Percentiles rank a stretch among this genome's conserved stretches.
Evolutionary conservation across 1,140 invertebrate genomes (phyloP).

Genomic region (Chironomus tepperi): DNA sequence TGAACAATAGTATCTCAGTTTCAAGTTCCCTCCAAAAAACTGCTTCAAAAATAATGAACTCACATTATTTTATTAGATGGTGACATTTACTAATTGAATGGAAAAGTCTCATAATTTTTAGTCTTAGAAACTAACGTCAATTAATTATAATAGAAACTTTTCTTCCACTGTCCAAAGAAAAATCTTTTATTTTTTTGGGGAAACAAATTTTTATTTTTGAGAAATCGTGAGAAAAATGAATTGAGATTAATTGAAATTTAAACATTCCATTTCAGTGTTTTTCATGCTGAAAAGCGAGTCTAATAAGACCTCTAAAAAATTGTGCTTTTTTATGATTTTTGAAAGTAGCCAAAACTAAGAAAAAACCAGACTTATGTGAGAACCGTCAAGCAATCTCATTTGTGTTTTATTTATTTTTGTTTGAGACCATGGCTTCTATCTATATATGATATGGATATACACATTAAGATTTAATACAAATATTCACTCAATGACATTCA

Average conservation of each 20-base stretch:
- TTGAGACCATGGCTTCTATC: background rate
- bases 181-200: background rate
- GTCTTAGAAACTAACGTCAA: background rate
- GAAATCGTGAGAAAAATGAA: slow-evolving; percentile 12
- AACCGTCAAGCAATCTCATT: background rate
- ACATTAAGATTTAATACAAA: background rate
- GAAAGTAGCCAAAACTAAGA: background rate
- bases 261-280: background rate
- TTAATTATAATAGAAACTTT: background rate
- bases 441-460: background rate
- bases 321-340: slow-evolving; percentile 3
- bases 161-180: background rate
- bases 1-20: too few relatives aligned
- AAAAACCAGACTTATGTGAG: background rate
- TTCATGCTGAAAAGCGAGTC: background rate
- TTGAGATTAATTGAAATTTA: slow-evolving; percentile 14
- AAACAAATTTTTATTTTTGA: background rate
- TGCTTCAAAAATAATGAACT: too few relatives aligned
- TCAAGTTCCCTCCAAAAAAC: too few relatives aligned
- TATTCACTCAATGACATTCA: background rate
- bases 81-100: background rate
- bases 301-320: slow-evolving; percentile 5
- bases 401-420: background rate
- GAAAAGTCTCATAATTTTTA: background rate
- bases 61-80: too few relatives aligned